Evolutionary conservation across 2,888 invertebrate genomes (phyloP), one percentile per base, ranked within the genome.

Genomic region (Xylocampa areola): DNA sequence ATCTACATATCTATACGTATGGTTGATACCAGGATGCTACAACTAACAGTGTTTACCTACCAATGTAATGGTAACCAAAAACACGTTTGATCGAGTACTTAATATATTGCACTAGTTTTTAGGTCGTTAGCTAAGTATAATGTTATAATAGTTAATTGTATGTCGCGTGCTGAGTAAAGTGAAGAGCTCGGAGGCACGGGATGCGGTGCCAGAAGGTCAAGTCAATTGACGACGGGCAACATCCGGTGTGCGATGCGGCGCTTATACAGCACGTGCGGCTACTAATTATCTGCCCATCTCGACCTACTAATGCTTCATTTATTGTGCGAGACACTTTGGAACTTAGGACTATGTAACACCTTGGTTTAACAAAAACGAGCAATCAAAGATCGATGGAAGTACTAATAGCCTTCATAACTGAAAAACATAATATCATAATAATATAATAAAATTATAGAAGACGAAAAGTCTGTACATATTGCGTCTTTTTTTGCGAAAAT

Each of bases 221-320:
- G 87, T 90, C 92, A 92, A 93, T 92, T 92, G 91, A 88, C 85
- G 89, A 81, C 86, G 88, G 82, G 84, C 80, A 80, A 88, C 91
- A 88, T 91, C 91, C 92, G 91, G 87, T 80, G 77, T 73, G 73
- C 81, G 83, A 79, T 77, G 81, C 79, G 82, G 73, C 81, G 80
- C 77, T 76, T 76, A 77, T 75, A 75, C 71, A 75, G 85, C 89
- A 89, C 90, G 90, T 87, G 88, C 87, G 80, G 71, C 73, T 63
- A 71, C 59, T 80, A 83, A 83, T 85, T 84, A 82, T 79, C 70
- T 71, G 54, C 58, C 60, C 61, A 70, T 67, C 54, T 74, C 65
- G 63, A 63, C 59, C 68, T 58, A 64, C 68, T 68, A 55, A 55
- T 54, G 52, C 48, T 44, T 36, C 32, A 37, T 49, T 36, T 33